Evolutionary conservation across 2,797 vertebrate genomes (phyloP).

Genomic region (Dendrocincla tyrannina): DNA sequence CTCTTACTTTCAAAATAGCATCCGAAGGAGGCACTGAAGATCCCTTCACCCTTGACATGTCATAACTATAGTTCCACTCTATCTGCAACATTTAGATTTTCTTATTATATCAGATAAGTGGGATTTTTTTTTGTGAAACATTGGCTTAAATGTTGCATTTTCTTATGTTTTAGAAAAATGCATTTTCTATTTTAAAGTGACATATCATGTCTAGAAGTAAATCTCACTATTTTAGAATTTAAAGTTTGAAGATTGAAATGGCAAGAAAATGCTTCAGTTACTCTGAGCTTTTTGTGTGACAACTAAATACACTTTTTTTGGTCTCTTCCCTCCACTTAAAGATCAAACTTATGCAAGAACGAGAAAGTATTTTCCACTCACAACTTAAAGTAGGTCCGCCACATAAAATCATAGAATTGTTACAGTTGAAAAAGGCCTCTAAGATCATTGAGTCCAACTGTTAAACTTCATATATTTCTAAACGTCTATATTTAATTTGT

Average conservation of each 20-base stretch:
- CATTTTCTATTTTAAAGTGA: neutral
- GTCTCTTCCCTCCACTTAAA: neutral
- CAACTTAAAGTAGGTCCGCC: neutral
- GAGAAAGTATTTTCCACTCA: neutral
- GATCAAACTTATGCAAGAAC: neutral
- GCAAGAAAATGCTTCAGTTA: neutral
- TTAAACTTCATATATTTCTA: neutral
- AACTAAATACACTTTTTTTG: neutral
- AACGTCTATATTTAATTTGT: neutral
- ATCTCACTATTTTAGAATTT: neutral
- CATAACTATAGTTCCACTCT: neutral
- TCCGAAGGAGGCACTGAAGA: neutral
- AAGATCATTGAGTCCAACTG: accelerated
- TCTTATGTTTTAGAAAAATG: neutral
- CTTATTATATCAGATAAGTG: neutral
- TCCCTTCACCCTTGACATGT: neutral
- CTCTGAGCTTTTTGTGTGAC: neutral
- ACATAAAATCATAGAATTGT: neutral
- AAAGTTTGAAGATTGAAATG: neutral
- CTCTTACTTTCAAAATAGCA: neutral
- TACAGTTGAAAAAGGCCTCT: neutral
- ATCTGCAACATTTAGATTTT: neutral
- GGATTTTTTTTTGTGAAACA: neutral
- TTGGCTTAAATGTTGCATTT: neutral
- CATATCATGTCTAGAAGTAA: neutral